These are phyloP conservation scores for Plumapathes pennacea DNA, from an alignment of 92 coral and sea anemone genomes.

Conservation along the genomic window DNA sequence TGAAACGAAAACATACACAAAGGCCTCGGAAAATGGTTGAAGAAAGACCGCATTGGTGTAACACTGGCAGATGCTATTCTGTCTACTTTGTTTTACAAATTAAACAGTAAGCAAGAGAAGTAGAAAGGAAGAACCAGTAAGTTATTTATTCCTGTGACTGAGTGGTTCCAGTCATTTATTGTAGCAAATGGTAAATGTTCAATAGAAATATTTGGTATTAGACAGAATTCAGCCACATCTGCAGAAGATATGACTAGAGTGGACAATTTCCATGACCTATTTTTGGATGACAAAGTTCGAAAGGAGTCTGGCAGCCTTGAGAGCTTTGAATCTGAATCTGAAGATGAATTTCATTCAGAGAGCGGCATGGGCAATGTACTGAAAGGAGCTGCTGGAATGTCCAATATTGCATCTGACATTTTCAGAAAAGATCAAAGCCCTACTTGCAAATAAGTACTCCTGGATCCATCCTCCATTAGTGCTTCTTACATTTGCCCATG, in stretches of 20 bases:
- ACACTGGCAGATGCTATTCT: slow-evolving; percentile 48
- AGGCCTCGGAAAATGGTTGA: slow-evolving; percentile 39
- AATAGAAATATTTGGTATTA: slow-evolving; percentile 29
- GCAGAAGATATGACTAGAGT: background rate
- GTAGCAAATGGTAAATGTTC: slow-evolving; percentile 7
- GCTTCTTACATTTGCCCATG: background rate
- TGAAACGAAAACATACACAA: slow-evolving; percentile 48
- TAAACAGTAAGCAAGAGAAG: slow-evolving; percentile 10
- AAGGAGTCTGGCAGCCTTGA: no score
- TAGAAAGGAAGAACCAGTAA: slow-evolving; percentile 3
- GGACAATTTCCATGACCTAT: no score
- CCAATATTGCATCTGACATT: background rate
- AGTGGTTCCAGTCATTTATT: slow-evolving; percentile 31
- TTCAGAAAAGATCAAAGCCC: slow-evolving; percentile 2
- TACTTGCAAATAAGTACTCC: slow-evolving; percentile 7
- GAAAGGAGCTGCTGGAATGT: slow-evolving; percentile 9
- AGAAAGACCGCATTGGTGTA: slow-evolving; percentile 54
- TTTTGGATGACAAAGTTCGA: no score
- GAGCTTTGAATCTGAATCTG: no score
- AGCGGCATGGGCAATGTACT: no score
- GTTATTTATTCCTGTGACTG: slow-evolving; percentile 15
- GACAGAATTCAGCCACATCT: slow-evolving; percentile 1
- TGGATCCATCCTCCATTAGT: slow-evolving; percentile 4
- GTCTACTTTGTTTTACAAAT: slow-evolving; percentile 19
- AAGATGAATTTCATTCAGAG: no score